Evolutionary conservation across 2,797 vertebrate species (phyloP), one percentile per base, ranked within the genome.

Genomic region (Pteropus rufus): DNA sequence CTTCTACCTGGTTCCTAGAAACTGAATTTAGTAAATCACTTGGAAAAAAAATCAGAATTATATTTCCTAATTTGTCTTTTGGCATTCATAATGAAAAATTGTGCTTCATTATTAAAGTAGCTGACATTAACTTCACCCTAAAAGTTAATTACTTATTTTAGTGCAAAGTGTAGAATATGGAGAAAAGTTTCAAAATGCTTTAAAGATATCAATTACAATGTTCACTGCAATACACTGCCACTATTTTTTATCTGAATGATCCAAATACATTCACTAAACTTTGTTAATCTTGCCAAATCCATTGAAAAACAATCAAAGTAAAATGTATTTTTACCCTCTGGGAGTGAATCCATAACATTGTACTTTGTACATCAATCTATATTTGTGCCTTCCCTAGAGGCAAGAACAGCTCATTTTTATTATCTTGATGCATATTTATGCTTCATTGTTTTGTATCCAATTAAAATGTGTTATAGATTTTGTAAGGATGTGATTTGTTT

Each of bases 401-500:
- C 23, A 89, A 75, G 7, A 49, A 31, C 7, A 75, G 75, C 6
- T 75, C 44, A 65, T 89, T 41, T 91, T 73, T 21, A 91, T 67
- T 41, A 76, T 56, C 34, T 44, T 67, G 62, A 44, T 92, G 54
- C 23, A 69, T 93, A 92, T 94, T 81, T 93, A 94, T 92, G 70
- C 31, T 93, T 49, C 46, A 72, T 62, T 94, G 69, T 88, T 93
- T 91, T 91, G 14, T 92, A 94, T n/a, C n/a, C 44, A 97, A 96
- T 94, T 91, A 93, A 93, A 89, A 83, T 86, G 70, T 87, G 10
- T 60, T 93, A 91, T 31, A 95, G 19, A 76, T 84, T 86, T 84
- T 29, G 36, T 41, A 81, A 24, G 19, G 15, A 96, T 26, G 4
- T 82, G 39, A 91, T 67, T 90, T 93, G 64, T 60, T 85, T 75